phyloP scores from a whole-genome alignment of 2,113 vertebrate species.

The Dromiciops gliroides region DNA sequence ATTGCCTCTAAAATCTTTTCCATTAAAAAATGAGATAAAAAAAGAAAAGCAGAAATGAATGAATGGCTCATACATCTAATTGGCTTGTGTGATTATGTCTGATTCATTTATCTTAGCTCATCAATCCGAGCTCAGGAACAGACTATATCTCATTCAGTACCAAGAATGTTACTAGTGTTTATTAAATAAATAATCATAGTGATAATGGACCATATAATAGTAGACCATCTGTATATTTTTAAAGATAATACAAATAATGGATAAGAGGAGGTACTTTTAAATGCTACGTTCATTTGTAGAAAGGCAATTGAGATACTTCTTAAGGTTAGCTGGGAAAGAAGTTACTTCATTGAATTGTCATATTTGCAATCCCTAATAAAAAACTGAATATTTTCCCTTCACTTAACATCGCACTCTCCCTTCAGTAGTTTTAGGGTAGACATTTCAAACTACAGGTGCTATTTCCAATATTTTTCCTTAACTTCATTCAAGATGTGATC shows the following conservation, averaged over 20 bases:
- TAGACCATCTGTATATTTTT: conserved; percentile 10
- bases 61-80: not conserved
- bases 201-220: not conserved
- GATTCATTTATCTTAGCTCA: not conserved
- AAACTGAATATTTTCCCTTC: conserved; percentile 36
- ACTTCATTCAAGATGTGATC: not conserved
- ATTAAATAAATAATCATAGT: conserved; percentile 48
- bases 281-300: conserved; percentile 37
- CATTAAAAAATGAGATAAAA: conserved; percentile 28
- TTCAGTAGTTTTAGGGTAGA: not conserved
- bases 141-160: conserved; percentile 20
- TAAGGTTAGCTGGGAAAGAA: conserved; percentile 37
- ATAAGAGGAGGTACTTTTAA: conserved; percentile 38
- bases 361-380: conserved; percentile 26
- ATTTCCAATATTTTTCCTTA: not conserved
- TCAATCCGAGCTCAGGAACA: conserved; percentile 25
- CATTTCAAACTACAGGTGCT: not conserved
- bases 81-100: conserved; percentile 11
- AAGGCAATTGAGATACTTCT: conserved; percentile 28
- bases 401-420: not conserved
- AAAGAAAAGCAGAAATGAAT: conserved; percentile 36
- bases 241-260: conserved; percentile 48
- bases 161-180: not conserved
- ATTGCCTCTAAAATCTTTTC: not conserved
- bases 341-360: conserved; percentile 36